Evolutionary conservation across 1,140 invertebrate genomes (phyloP).

Genomic region (Neotoxoptera formosana): DNA sequence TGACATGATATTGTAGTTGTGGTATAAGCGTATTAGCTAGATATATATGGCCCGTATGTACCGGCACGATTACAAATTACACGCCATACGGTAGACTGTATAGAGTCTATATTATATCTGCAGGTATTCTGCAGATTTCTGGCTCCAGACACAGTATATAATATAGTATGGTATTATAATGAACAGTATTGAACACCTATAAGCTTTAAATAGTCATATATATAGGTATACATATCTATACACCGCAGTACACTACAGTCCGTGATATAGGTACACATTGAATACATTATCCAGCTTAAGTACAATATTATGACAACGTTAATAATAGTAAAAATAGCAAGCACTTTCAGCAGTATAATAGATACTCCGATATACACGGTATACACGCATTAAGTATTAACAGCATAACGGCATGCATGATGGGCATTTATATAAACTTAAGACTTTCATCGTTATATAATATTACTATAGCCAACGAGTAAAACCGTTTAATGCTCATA

Average conservation of each 20-base stretch:
- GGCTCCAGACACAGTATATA: no score
- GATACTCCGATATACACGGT: not conserved
- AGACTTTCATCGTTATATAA: no score
- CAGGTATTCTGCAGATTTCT: not conserved
- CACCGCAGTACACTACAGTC: no score
- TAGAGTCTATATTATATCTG: no score
- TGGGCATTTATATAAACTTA: conserved; percentile 8
- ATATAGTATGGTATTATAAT: no score
- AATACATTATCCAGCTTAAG: not conserved
- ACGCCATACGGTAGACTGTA: not conserved
- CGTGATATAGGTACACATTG: not conserved
- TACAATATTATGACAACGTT: not conserved
- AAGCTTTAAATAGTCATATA: not conserved
- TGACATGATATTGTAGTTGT: not conserved
- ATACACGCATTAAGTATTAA: not conserved
- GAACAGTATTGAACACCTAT: no score
- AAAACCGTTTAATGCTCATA: not conserved
- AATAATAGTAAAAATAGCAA: not conserved
- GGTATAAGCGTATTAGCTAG: not conserved
- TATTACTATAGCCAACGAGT: not conserved
- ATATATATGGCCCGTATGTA: not conserved
- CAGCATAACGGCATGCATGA: not conserved
- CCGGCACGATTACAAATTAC: not conserved
- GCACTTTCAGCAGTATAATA: not conserved
- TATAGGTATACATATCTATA: no score